Conservation (phyloP, 2,888 invertebrate species). For the Drosophila paranaensis region DNA sequence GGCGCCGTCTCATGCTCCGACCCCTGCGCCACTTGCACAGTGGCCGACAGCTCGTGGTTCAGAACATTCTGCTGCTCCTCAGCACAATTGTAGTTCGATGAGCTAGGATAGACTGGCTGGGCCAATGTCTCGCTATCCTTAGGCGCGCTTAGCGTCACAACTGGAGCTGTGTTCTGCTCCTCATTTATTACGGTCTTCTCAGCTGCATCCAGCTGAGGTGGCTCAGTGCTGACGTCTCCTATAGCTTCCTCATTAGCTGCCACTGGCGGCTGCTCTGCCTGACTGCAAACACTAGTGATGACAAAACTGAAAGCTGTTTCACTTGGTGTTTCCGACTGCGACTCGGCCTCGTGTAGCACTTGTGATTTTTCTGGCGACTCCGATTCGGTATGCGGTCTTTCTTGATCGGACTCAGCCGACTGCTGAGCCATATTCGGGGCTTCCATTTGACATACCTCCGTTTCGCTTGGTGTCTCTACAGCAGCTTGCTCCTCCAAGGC, state of each 20-base stretch:
- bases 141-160: slow-evolving; percentile 30
- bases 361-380: not conserved
- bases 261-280: slow-evolving; percentile 33
- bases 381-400: not conserved
- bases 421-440: not conserved
- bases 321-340: not conserved
- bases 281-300: slow-evolving; percentile 75
- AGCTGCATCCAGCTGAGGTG: not conserved
- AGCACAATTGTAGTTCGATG: slow-evolving; percentile 38
- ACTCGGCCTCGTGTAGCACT: slow-evolving; percentile 1
- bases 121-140: slow-evolving; percentile 63
- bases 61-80: slow-evolving; percentile 78
- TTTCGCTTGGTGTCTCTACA: not conserved
- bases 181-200: slow-evolving; percentile 6
- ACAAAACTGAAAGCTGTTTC: slow-evolving; percentile 54
- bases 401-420: not conserved
- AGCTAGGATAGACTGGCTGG: slow-evolving; percentile 35
- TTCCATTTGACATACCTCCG: not conserved
- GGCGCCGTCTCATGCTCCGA: slow-evolving; percentile 1
- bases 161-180: slow-evolving; percentile 17
- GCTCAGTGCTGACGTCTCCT: not conserved
- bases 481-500: not conserved
- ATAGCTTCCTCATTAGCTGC: slow-evolving; percentile 1
- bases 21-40: not conserved
- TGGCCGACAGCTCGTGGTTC: slow-evolving; percentile 63